Conservation (phyloP, 2,797 vertebrate genomes). For the Delichon dasypus region DNA sequence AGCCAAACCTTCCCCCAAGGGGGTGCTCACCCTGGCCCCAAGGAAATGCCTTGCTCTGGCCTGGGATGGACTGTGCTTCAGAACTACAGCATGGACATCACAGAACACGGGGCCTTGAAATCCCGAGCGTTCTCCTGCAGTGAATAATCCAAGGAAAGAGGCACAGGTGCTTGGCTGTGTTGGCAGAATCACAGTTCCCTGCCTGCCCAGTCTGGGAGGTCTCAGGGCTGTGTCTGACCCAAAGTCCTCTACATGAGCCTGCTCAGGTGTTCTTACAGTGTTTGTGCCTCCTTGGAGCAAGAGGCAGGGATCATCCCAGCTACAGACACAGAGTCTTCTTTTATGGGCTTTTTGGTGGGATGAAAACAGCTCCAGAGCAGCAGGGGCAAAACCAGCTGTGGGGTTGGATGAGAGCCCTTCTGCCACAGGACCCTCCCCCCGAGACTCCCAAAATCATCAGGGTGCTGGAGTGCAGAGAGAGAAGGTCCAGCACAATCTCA, state of each 20-base stretch:
- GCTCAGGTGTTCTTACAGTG: background rate
- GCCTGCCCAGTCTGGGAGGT: background rate
- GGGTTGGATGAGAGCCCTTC: background rate
- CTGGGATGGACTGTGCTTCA: background rate
- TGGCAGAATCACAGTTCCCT: background rate
- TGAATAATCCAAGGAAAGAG: background rate
- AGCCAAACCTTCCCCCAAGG: background rate
- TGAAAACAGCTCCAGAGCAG: background rate
- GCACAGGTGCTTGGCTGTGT: background rate
- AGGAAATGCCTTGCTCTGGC: background rate
- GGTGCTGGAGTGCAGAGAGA: background rate
- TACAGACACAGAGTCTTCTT: background rate
- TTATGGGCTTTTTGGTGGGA: background rate
- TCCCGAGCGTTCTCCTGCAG: background rate
- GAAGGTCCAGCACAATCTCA: background rate
- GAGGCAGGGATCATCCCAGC: background rate
- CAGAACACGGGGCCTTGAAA: background rate
- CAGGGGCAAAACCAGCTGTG: background rate
- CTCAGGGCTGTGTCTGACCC: background rate
- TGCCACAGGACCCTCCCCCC: background rate
- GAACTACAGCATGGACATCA: background rate
- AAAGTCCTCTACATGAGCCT: background rate
- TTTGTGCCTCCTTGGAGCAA: background rate
- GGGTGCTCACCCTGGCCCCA: background rate
- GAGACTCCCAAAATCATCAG: background rate